Evolutionary conservation across 2,888 invertebrate species (phyloP), one percentile per base, ranked within the genome.

Genomic region (Xylocampa areola): DNA sequence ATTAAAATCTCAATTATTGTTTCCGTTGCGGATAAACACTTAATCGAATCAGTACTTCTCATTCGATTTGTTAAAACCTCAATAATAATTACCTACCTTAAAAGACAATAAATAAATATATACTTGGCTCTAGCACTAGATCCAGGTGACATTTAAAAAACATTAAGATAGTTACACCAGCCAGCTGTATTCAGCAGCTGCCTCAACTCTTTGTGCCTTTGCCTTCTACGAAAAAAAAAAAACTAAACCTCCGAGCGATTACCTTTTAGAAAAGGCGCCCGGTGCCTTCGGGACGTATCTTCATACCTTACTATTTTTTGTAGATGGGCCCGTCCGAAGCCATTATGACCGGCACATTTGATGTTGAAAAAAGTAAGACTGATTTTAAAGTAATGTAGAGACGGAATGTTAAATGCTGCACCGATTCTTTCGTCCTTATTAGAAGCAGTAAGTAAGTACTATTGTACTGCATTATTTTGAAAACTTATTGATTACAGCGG

Each of bases 131-230:
- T 35, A 8, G 37, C 33, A 16, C 33, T 35, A 32, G 6, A 48
- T 47, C 79, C 82, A 84, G 81, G 80, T 87, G 86, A 81, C 76
- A 80, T 77, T 72, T 70, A 76, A 79, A 77, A 76, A 71, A 67
- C 62, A 61, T 61, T 61, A 71, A 72, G 70, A 76, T 74, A 76
- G 74, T 69, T 76, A 62, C 65, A 76, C 74, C 68, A 68, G 81
- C 86, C 91, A 89, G 92, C 88, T 92, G 92, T 83, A 86, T 68
- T 68, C 64, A 76, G 82, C 93, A 92, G 90, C 92, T 92, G 92
- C 77, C 77, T 79, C 77, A 85, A 82, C 84, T 86, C 90, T 89
- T 89, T 92, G 89, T 91, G 68, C 77, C 79, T 79, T 73, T 60
- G 76, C 81, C 83, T 87, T 87, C 87, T 77, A 85, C 74, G 87